Base-by-base conservation (phyloP, 1,140 invertebrate species). In the Aphaenogaster rudis region DNA sequence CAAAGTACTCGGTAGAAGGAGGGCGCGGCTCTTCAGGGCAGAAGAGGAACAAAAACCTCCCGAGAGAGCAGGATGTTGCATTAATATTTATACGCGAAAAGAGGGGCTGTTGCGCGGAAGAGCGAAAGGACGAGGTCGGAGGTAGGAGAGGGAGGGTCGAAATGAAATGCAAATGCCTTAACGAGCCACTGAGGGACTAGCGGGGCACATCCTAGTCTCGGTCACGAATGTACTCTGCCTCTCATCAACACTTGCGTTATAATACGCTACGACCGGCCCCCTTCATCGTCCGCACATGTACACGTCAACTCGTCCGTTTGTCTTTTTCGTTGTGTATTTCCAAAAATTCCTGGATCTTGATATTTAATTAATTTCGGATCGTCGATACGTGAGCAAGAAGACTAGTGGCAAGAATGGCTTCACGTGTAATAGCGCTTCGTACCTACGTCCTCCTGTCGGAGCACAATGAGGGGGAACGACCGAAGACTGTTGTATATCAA, bases 161-260 rank as follows among this genome's bases (percentile, higher is more conserved):
- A 94, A 95, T 95, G 94, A 95, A 95, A 95, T 95, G 95, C 95
- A 95, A 95, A 95, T 95, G 94, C 93, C 92, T 95, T 95, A 95
- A 95, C 94, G 95, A 95, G 94, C 94, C 94, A 93, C 95, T 95
- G 94, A 95, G 94, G 95, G 91, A 95, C 93, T 94, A 88, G 93
- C 91, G 86, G 87, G 92, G 92, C 93, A 92, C 91, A 92, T 94
- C 89, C 90, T 90, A 93, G 90, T 86, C 90, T 91, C 91, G 91
- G 92, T 95, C 94, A 94, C 94, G 92, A 94, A 93, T 94, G 88
- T 94, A 92, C 91, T 50, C 88, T 87, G 90, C 84, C 91, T 94
- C 93, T 94, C 94, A 95, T 95, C 93, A 94, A 92, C 92, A 91
- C 90, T 87, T 66, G 74, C 91, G 87, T 93, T 91, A 92, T 88